A percentile compares a stretch with the other conserved stretches of the same genome.
Evolutionary conservation across 2,888 invertebrate genomes (phyloP).

Genomic region (Anthophora plumipes): DNA sequence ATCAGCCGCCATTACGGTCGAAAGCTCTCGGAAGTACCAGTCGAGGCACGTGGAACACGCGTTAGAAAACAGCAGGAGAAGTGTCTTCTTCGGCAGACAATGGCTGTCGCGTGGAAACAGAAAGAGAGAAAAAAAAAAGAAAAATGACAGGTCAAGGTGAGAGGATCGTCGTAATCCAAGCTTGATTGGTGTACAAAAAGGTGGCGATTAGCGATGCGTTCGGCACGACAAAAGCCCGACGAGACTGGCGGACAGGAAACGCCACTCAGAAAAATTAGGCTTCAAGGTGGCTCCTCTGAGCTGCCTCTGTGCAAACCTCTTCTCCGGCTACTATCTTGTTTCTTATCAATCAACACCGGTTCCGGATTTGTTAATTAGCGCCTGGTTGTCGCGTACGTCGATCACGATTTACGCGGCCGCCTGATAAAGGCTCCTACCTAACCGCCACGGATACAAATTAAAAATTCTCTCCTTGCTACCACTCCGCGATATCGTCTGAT

Average conservation of each 20-base stretch:
- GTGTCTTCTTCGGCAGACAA: conserved; percentile 19
- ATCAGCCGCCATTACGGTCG: not conserved
- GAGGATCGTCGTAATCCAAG: conserved; percentile 81
- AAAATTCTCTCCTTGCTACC: conserved; percentile 20
- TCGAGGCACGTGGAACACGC: not conserved
- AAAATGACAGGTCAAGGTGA: conserved; percentile 68
- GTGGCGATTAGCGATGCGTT: conserved; percentile 80
- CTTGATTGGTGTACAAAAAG: conserved; percentile 84
- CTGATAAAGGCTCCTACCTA: conserved; percentile 3
- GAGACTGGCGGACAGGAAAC: conserved; percentile 78
- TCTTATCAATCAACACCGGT: conserved; percentile 52
- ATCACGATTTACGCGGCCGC: conserved; percentile 33
- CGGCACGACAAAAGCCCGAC: conserved; percentile 75
- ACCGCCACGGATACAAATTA: conserved; percentile 8
- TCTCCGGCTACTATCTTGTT: conserved; percentile 48
- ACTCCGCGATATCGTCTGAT: conserved; percentile 19
- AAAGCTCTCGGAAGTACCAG: not conserved
- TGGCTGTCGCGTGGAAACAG: conserved; percentile 7
- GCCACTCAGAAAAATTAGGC: conserved; percentile 82
- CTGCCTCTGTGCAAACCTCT: conserved; percentile 16
- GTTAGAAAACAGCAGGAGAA: too few relatives aligned
- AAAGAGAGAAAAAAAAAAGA: not conserved
- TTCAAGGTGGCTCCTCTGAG: conserved; percentile 77
- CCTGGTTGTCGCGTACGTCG: conserved; percentile 20
- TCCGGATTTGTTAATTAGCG: conserved; percentile 48